Base-by-base conservation (phyloP, 1,140 invertebrate species). In the Odontomachus brunneus region DNA sequence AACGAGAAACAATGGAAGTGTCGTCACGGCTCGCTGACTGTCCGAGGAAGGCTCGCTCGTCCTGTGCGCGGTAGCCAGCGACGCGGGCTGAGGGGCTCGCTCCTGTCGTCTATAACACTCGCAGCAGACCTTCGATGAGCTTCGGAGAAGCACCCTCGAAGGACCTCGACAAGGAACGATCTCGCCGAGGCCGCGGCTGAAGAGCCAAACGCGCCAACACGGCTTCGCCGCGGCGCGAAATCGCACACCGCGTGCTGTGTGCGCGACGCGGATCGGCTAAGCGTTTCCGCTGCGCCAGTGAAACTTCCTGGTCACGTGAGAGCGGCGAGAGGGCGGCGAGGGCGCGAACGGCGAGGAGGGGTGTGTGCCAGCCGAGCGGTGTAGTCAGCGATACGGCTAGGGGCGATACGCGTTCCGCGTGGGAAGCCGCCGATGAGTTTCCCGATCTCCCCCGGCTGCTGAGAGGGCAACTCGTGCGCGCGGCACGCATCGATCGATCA, bases 291-390 rank as follows among this genome's bases (percentile, higher is more conserved):
- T 87, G 85, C 85, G 82, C 85, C 82, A 87, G 85, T 87, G 63
- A 87, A 87, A 87, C 62, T 84, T 84, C 73, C 82, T 60, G 24
- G 55, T 87, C 86, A 87, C 86, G 86, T 87, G 86, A 87, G 53
- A 29, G 12, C 48, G 44, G 57, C 48, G 17, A n/a, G 38, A 53
- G 67, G 67, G 59, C 53, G 53, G 74, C 55, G n/a, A 55, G 62
- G 60, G 38, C 38, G 38, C 38, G 57, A 53, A 65, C 48, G 73
- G 51, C 71, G 85, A 19, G 81, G 80, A 66, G 33, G 24, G 51
- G 1, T 2, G 53, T 19, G 53, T 44, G 9, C 38, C 51, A 19
- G 22, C 14, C 24, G 44, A 86, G 84, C 38, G 67, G 84, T 49
- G 60, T 86, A 87, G 86, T 84, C 86, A 73, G 60, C 66, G 84